Conservation (phyloP, 1,140 invertebrate species). For the Lordiphosa mommai region DNA sequence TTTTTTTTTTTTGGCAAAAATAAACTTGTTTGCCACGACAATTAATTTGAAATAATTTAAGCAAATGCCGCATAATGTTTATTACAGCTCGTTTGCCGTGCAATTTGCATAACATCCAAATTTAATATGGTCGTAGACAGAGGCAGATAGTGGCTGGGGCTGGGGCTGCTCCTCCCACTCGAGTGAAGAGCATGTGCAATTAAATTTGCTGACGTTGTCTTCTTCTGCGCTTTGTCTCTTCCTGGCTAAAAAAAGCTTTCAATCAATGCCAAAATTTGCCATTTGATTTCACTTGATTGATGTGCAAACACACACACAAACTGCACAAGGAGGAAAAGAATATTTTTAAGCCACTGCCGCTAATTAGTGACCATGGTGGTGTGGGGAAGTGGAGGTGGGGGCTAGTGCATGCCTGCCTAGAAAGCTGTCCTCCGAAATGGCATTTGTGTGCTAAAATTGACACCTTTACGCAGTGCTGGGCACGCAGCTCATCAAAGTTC, state of each 20-base stretch:
- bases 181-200: slow-evolving; percentile 61
- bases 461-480: slow-evolving; percentile 66
- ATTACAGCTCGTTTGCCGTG: slow-evolving; percentile 54
- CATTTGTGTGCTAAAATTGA: slow-evolving; percentile 73
- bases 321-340: slow-evolving; percentile 37
- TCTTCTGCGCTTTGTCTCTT: slow-evolving; percentile 20
- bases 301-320: slow-evolving; percentile 50
- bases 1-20: slow-evolving; percentile 21
- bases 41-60: slow-evolving; percentile 69
- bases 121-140: slow-evolving; percentile 21
- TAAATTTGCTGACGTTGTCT: slow-evolving; percentile 50
- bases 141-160: not conserved
- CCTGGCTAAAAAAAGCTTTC: slow-evolving; percentile 48
- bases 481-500: slow-evolving; percentile 64
- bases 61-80: slow-evolving; percentile 55
- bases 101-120: slow-evolving; percentile 67
- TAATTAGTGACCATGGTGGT: slow-evolving; percentile 46
- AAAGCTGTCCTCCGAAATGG: slow-evolving; percentile 55
- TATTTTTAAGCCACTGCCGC: slow-evolving; percentile 18
- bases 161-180: not conserved
- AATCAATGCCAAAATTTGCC: slow-evolving; percentile 57
- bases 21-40: slow-evolving; percentile 56
- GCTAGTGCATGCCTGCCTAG: slow-evolving; percentile 9
- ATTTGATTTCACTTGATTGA: slow-evolving; percentile 74
- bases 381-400: slow-evolving; percentile 8